Evolutionary conservation across 2,888 invertebrate species (phyloP).

Genomic region (Drosophila limbata): DNA sequence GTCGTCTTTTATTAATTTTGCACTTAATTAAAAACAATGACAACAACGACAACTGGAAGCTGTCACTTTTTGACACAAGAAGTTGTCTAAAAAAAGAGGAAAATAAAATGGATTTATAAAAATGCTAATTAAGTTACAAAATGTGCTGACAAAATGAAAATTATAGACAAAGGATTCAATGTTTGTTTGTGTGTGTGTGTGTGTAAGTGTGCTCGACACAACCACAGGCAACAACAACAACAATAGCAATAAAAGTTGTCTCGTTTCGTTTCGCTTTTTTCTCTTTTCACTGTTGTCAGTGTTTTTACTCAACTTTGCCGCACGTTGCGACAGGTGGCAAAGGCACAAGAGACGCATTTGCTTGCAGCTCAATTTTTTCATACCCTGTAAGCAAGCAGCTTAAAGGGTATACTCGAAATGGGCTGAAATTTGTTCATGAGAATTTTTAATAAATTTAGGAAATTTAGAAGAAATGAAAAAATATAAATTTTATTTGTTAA

Average conservation of each 20-base stretch:
- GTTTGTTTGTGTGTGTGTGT: constrained; percentile 21
- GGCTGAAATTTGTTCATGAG: not conserved
- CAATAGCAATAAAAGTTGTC: constrained; percentile 5
- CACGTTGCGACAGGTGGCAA: constrained; percentile 65
- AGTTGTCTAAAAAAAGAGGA: not conserved
- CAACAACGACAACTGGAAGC: constrained; percentile 27
- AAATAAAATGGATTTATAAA: constrained; percentile 46
- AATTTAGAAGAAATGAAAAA: no score
- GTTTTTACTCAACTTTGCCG: constrained; percentile 19
- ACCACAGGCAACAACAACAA: constrained; percentile 11
- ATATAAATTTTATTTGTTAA: no score
- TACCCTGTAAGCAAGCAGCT: not conserved
- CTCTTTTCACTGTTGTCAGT: constrained; percentile 1
- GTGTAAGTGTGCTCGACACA: constrained; percentile 33
- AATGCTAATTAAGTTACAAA: constrained; percentile 78
- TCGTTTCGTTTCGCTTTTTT: constrained; percentile 7
- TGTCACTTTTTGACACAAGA: constrained; percentile 37
- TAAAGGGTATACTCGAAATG: not conserved
- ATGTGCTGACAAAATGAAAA: constrained; percentile 68
- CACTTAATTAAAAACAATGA: constrained; percentile 62
- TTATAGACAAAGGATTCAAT: constrained; percentile 62
- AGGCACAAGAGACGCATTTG: constrained; percentile 49
- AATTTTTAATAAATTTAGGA: no score
- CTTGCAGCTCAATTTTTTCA: not conserved
- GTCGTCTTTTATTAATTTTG: constrained; percentile 54